These are phyloP conservation scores for Trimorus sp. DNA, from an alignment of 2,888 invertebrate species.

Conservation along the genomic window DNA sequence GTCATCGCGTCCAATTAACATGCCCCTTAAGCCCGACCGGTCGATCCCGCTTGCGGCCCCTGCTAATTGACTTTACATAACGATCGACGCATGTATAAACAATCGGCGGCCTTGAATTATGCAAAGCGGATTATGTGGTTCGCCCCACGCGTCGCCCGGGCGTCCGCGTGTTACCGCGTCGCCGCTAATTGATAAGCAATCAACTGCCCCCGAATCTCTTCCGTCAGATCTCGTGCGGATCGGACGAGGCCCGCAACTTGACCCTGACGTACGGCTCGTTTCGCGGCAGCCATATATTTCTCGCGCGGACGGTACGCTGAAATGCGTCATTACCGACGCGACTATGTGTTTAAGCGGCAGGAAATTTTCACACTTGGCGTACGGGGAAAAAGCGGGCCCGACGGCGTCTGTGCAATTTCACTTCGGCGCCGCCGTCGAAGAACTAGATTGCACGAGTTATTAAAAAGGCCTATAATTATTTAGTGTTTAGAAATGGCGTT, in stretches of 20 bases:
- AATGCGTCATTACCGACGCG: slow-evolving; percentile 40
- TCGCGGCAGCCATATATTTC: slow-evolving; percentile 24
- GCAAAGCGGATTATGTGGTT: slow-evolving; percentile 31
- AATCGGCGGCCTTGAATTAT: slow-evolving; percentile 14
- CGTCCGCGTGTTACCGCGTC: slow-evolving; percentile 9
- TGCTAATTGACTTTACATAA: slow-evolving; percentile 40
- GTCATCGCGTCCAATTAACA: slow-evolving; percentile 18
- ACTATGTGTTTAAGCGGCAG: slow-evolving; percentile 37
- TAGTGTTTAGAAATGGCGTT: slow-evolving; percentile 33
- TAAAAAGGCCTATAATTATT: slow-evolving; percentile 55
- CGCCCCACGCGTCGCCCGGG: slow-evolving; percentile 7
- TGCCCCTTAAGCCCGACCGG: slow-evolving; percentile 22
- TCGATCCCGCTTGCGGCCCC: slow-evolving; percentile 30
- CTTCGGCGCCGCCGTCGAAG: slow-evolving; percentile 12
- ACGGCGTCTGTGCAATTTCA: slow-evolving; percentile 43
- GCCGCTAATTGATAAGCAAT: slow-evolving; percentile 67
- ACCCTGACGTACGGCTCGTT: slow-evolving; percentile 27
- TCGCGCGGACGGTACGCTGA: slow-evolving; percentile 35
- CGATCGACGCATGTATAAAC: background rate
- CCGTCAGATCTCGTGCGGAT: slow-evolving; percentile 33
- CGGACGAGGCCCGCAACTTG: slow-evolving; percentile 20
- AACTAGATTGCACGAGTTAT: slow-evolving; percentile 55
- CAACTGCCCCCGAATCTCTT: slow-evolving; percentile 45
- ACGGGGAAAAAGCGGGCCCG: slow-evolving; percentile 12
- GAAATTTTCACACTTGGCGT: slow-evolving; percentile 44